A percentile compares a stretch with the other conserved stretches of the same genome.
Evolutionary conservation across 2,797 vertebrate species (phyloP).

Genomic region (Amniataba percoides): DNA sequence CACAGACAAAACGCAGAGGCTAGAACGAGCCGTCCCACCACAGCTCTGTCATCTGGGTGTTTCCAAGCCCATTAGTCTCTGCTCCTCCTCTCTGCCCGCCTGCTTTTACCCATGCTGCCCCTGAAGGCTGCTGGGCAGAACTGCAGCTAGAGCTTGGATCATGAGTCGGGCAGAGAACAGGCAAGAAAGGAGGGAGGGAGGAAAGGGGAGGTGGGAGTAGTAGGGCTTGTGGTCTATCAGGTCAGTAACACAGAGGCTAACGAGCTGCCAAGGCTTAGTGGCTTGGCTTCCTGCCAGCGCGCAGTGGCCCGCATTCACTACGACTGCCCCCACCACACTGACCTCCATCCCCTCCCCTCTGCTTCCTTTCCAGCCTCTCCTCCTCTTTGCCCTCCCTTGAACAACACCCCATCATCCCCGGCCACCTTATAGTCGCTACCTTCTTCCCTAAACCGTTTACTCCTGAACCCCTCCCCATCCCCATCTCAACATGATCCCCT

Average conservation of each 20-base stretch:
- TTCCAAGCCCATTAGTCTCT: slow-evolving; percentile 19
- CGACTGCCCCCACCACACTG: slow-evolving; percentile 17
- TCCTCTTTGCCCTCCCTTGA: slow-evolving; percentile 6
- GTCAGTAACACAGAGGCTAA: slow-evolving; percentile 88
- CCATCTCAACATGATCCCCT: neutral
- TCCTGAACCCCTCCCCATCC: neutral
- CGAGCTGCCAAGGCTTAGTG: slow-evolving; percentile 87
- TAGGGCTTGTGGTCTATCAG: slow-evolving; percentile 85
- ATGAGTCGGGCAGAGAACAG: slow-evolving; percentile 19
- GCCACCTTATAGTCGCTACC: slow-evolving; percentile 8
- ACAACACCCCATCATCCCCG: slow-evolving; percentile 33
- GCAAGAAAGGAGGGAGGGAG: neutral
- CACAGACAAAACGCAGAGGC: neutral
- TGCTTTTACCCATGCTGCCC: slow-evolving; percentile 52
- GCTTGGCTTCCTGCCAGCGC: slow-evolving; percentile 83
- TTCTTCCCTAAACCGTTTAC: slow-evolving; percentile 4
- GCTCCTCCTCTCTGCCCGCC: neutral
- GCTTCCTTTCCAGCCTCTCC: slow-evolving; percentile 28
- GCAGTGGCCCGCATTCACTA: slow-evolving; percentile 81
- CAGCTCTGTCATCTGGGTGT: slow-evolving; percentile 22
- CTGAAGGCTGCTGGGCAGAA: slow-evolving; percentile 39
- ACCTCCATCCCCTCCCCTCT: neutral
- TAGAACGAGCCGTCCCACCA: neutral
- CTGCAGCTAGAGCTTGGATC: slow-evolving; percentile 23
- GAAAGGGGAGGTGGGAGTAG: neutral